Conservation (phyloP, 2,113 vertebrate species). For the Melanostigma gelatinosum region DNA sequence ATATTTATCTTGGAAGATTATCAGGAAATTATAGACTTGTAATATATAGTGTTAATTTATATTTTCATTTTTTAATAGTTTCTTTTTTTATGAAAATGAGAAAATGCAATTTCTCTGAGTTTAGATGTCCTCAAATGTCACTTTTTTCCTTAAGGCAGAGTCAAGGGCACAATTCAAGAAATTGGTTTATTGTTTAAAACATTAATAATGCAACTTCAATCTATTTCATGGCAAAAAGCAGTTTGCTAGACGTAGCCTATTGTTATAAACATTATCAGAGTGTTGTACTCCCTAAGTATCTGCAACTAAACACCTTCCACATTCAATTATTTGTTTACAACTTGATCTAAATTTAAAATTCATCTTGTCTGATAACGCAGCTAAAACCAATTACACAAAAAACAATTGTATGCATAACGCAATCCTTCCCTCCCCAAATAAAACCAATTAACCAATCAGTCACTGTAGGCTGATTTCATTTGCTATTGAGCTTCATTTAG, state of each 20-base stretch:
- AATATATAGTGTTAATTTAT: not conserved
- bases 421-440: constrained; percentile 49
- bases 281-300: not conserved
- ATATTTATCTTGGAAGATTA: not conserved
- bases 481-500: constrained; percentile 61
- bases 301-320: constrained; percentile 5
- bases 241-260: not conserved
- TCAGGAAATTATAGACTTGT: not conserved
- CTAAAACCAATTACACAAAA: constrained; percentile 49
- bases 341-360: constrained; percentile 28
- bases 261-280: not conserved
- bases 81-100: not conserved
- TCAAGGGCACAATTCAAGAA: not conserved
- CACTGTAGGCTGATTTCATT: constrained; percentile 55
- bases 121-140: not conserved
- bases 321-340: constrained; percentile 13
- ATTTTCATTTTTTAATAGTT: not conserved
- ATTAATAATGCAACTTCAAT: not conserved
- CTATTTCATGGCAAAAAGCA: not conserved
- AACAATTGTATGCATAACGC: constrained; percentile 21
- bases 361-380: constrained; percentile 29
- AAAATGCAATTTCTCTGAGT: not conserved
- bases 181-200: not conserved
- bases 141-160: not conserved
- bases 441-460: constrained; percentile 69